Base-by-base conservation (phyloP, 2,888 invertebrate species). In the Pyrrhosoma nymphula region DNA sequence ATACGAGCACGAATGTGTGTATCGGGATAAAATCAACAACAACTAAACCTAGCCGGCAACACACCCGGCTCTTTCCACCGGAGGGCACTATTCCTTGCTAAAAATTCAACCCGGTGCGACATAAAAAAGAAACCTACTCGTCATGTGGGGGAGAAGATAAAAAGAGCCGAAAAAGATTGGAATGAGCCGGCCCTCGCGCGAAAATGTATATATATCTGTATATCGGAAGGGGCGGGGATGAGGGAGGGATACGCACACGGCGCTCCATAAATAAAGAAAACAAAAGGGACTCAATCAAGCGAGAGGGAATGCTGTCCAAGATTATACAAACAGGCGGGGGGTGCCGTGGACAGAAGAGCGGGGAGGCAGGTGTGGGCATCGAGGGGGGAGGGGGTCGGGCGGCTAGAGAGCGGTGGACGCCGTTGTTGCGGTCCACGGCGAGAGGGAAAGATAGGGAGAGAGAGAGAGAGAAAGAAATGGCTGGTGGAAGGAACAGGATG, bases 251-350 rank as follows among this genome's bases (percentile, higher is more conserved):
- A 82, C 82, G 35, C 82, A 35, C 35, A 35, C 30, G 35, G 26
- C 16, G 30, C 35, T 35, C 82, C 30, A 82, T 82, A 82, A 82
- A 82, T 82, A 82, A 82, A 82, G 82, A 82, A 82, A 82, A 82
- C 82, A 82, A 82, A 82, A 82, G 82, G 12, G 82, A 82, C 82
- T 82, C 82, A 82, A 82, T 82, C 82, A 82, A 82, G 82, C 82
- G 82, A 30, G 82, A 30, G 82, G 30, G 82, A 82, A 82, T 82
- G 35, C 82, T 82, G 82, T 82, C 82, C 82, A 82, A 82, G 82
- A 82, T 82, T 82, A 82, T 82, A 82, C 26, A 35, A 82, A 82
- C 82, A 82, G 14, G 26, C 14, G 35, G 16, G 82, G 14, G 30
- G 82, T 26, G n/a, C 26, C 6, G 82, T 26, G 69, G 82, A 16